These are phyloP conservation scores for Lithophane ornitopus DNA, from an alignment of 2,888 invertebrate genomes.

Conservation along the genomic window DNA sequence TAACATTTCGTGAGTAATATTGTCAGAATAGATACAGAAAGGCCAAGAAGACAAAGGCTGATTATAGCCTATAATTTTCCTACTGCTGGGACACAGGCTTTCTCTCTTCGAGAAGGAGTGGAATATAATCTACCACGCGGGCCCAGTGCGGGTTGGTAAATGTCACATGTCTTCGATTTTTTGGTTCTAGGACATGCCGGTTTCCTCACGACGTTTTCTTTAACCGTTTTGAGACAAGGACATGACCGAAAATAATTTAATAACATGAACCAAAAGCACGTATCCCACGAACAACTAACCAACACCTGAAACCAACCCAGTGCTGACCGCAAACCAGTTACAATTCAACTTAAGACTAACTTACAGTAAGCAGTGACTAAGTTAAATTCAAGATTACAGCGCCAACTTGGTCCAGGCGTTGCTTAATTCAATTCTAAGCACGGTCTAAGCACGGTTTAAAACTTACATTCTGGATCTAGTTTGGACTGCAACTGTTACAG, in stretches of 20 bases:
- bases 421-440: slow-evolving; percentile 81
- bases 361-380: slow-evolving; percentile 68
- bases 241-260: background rate
- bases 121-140: no score
- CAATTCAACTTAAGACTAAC: slow-evolving; percentile 60
- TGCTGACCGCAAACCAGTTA: slow-evolving; percentile 62
- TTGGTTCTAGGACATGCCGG: no score
- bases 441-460: slow-evolving; percentile 75
- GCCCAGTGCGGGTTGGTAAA: no score
- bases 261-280: background rate
- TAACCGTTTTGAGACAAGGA: background rate
- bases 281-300: slow-evolving; percentile 14
- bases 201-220: no score
- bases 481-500: slow-evolving; percentile 61
- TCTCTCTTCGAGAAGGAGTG: no score
- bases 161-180: no score
- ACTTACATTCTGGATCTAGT: slow-evolving; percentile 68
- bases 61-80: no score
- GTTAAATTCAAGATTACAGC: slow-evolving; percentile 75
- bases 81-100: no score
- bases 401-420: slow-evolving; percentile 71
- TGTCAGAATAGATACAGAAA: no score
- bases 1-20: no score
- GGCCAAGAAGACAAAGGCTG: no score
- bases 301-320: slow-evolving; percentile 49